Base-by-base conservation (phyloP, 2,113 vertebrate species). In the Phrynocephalus versicolor region DNA sequence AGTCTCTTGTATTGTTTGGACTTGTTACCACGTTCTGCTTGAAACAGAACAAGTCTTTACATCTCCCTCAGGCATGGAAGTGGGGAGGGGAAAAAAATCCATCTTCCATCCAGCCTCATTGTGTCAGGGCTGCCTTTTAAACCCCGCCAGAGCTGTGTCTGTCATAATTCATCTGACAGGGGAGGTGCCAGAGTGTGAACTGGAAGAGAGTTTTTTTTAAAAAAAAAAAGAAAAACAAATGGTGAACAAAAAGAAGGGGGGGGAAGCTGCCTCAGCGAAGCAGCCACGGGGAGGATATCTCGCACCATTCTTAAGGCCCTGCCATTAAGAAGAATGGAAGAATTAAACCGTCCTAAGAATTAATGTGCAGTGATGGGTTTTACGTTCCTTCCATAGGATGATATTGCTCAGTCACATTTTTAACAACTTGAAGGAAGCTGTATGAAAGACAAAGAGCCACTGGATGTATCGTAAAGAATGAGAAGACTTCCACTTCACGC, bases 181-280 rank as follows among this genome's bases (percentile, higher is more conserved):
- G 45, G 73, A 80, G 69, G 70, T 37, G 6, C 72, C 8, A 83
- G 30, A 16, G 16, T 82, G 23, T 13, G 18, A 86, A 33, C 57
- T 79, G 6, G 6, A 79, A 58, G 9, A 51, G 83, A 80, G 77
- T 16, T 73, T 80, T n/a, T n/a, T n/a, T n/a, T n/a, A n/a, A n/a
- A n/a, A n/a, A n/a, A 72, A 79, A 57, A 87, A 79, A 79, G 72
- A 45, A 13, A 5, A 51, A 51, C 45, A 51, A 51, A 51, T 51
- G 45, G 69, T 65, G 69, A 79, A 57, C 2, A 51, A 74, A 16
- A 80, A 57, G 1, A 51, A 74, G 14, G 78, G 1, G 51, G 71
- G 14, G 78, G 88, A 93, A 86, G 86, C 55, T 1, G 67, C 85
- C 85, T 86, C 90, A 79, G 86, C 76, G 71, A 85, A 86, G 62